Evolutionary conservation across 2,797 vertebrate genomes (phyloP).

Genomic region (Molossus molossus): DNA sequence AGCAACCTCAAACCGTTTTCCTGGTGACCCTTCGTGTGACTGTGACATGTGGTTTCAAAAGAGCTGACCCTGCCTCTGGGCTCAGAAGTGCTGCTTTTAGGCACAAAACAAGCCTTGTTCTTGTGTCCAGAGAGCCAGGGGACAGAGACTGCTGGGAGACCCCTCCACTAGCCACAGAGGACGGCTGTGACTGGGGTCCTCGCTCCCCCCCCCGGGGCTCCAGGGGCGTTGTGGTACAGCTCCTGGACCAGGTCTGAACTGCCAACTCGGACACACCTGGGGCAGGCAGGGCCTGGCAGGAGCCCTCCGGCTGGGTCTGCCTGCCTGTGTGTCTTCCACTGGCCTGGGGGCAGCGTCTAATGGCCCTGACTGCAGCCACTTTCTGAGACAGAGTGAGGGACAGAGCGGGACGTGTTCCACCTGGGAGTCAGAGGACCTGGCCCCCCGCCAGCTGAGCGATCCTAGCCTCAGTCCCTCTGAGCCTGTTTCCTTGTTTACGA

Average conservation of each 20-base stretch:
- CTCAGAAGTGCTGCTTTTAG: not conserved
- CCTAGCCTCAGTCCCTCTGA: not conserved
- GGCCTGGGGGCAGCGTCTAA: not conserved
- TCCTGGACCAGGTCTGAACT: not conserved
- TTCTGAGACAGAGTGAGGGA: not conserved
- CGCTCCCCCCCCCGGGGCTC: not conserved
- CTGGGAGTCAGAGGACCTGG: not conserved
- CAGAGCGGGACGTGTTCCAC: not conserved
- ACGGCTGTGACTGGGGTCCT: not conserved
- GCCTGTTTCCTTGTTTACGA: not conserved
- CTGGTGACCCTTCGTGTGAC: not conserved
- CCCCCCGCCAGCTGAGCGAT: fast-evolving
- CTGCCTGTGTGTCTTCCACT: not conserved
- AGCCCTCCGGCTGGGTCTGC: not conserved
- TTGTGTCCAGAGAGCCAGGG: not conserved
- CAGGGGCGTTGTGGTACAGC: too few relatives aligned
- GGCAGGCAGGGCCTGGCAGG: not conserved
- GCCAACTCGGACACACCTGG: not conserved
- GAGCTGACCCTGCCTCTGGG: not conserved
- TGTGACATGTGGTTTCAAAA: not conserved
- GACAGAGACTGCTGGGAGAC: not conserved
- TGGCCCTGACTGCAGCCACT: not conserved
- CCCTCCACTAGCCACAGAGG: not conserved
- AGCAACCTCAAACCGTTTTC: not conserved
- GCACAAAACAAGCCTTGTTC: not conserved